Evolutionary conservation across 2,888 invertebrate genomes (phyloP), one percentile per base, ranked within the genome.

Genomic region (Ennomos erosarius): DNA sequence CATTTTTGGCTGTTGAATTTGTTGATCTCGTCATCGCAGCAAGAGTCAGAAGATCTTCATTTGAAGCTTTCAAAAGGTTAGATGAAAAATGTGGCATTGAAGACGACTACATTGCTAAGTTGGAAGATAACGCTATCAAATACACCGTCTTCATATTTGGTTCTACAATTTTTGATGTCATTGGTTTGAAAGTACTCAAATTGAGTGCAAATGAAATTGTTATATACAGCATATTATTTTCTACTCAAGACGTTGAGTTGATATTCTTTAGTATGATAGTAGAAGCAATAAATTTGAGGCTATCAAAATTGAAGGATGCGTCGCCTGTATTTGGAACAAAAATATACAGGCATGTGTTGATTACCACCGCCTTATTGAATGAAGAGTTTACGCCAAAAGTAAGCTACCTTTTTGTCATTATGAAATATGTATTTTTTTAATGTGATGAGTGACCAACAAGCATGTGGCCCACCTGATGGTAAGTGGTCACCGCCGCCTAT

Each of bases 191-290:
- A 11, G 10, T 70, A 0, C 37, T 81, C 0, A 55, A 62, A 10
- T 13, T 62, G 0, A 65, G 73, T 34, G 12, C 45, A 1, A 67
- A 69, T 36, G 38, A 70, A 10, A 62, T 75, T 0, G 10, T 79
- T 8, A 53, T 75, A 0, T 65, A 82, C 0, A 68, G 74, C 9
- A 45, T 85, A 0, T 68, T 76, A 0, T 78, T 79, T 54, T 74
- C 82, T 1, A 83, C 82, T 16, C 82, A 84, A 52, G 86, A 88
- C 61, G 68, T 81, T 0, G 90, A 90, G 69, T 67, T 84, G 42
- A 61, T 76, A 0, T 79, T 87, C 9, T 73, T 78, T 16, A 69
- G 79, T 26, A 62, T 85, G 26, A 38, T 87, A 6, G 77, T 87
- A 33, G 75, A 81, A 37, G 72, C 73, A 1, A 73, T 87, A 2